Evolutionary conservation across 2,888 invertebrate species (phyloP).

Genomic region (Sinelater perroti): DNA sequence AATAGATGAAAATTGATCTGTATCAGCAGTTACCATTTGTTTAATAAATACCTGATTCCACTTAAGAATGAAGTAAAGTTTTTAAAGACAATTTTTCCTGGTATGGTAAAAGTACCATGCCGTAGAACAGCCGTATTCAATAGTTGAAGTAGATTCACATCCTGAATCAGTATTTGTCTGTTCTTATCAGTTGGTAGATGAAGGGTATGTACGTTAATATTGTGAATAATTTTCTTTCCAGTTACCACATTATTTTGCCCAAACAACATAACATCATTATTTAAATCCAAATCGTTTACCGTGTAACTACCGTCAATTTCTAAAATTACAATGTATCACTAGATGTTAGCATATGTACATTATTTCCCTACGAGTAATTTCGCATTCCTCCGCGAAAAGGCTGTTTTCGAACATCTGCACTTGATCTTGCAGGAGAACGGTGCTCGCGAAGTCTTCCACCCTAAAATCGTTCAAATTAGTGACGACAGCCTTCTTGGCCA

Average conservation of each 20-base stretch:
- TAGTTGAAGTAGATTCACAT: constrained; percentile 62
- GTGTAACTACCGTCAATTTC: constrained; percentile 51
- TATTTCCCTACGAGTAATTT: constrained; percentile 44
- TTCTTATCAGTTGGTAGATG: constrained; percentile 45
- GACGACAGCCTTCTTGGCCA: constrained; percentile 53
- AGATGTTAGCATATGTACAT: background rate
- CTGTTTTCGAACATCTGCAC: constrained; percentile 59
- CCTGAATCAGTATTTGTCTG: constrained; percentile 58
- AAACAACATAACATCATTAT: constrained; percentile 63
- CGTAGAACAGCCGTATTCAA: constrained; percentile 59
- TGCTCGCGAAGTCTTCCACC: constrained; percentile 59
- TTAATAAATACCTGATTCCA: constrained; percentile 53
- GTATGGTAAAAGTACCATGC: constrained; percentile 57
- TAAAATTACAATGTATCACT: constrained; percentile 38
- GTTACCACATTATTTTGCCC: constrained; percentile 60
- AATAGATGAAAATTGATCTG: constrained; percentile 10
- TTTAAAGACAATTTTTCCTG: constrained; percentile 61
- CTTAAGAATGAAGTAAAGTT: constrained; percentile 55
- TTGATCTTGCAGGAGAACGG: constrained; percentile 58
- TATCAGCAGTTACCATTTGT: background rate
- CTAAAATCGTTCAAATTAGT: constrained; percentile 55
- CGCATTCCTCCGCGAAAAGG: constrained; percentile 48
- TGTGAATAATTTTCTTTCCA: constrained; percentile 58
- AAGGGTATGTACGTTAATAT: constrained; percentile 48
- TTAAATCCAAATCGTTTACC: constrained; percentile 64